These are phyloP conservation scores for Sphaerolaimus hirsutus DNA, from an alignment of 2,888 invertebrate species.

Conservation along the genomic window DNA sequence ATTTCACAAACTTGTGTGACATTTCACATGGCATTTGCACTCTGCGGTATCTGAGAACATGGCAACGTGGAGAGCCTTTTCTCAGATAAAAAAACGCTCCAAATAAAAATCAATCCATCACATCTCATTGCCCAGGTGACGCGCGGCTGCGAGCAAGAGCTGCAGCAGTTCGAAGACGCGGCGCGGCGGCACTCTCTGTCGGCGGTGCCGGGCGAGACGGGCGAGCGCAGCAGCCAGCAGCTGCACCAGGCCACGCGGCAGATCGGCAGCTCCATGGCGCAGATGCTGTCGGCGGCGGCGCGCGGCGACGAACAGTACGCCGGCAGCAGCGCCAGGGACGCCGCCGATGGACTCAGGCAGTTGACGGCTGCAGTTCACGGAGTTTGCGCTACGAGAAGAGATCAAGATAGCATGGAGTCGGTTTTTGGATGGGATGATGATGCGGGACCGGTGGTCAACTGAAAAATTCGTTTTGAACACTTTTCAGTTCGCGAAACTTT, in stretches of 20 bases:
- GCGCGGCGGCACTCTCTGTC: neutral
- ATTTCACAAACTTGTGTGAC: too few species aligned
- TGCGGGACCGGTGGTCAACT: too few species aligned
- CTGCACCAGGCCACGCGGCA: conserved; percentile 10
- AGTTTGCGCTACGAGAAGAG: conserved; percentile 43
- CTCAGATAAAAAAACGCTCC: too few species aligned
- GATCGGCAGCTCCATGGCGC: conserved; percentile 50
- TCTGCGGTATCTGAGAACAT: too few species aligned
- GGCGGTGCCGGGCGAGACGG: conserved; percentile 52
- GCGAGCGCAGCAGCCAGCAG: conserved; percentile 3
- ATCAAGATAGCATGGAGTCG: conserved; percentile 11
- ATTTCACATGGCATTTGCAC: too few species aligned
- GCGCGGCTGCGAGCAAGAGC: conserved; percentile 49
- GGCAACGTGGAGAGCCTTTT: too few species aligned
- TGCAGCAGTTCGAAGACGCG: conserved; percentile 44
- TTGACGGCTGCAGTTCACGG: conserved; percentile 51
- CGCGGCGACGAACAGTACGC: conserved; percentile 49
- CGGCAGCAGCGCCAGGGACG: conserved; percentile 53
- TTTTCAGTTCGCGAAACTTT: too few species aligned
- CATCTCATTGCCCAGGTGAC: conserved; percentile 2
- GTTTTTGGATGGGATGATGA: neutral
- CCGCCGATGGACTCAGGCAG: conserved; percentile 48
- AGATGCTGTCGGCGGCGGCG: conserved; percentile 57
- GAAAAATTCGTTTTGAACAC: too few species aligned
- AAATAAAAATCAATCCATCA: too few species aligned